Percentiles rank a stretch among this genome's conserved stretches.
Evolutionary conservation across 1,140 invertebrate species (phyloP).

Genomic region (Procambarus clarkii): DNA sequence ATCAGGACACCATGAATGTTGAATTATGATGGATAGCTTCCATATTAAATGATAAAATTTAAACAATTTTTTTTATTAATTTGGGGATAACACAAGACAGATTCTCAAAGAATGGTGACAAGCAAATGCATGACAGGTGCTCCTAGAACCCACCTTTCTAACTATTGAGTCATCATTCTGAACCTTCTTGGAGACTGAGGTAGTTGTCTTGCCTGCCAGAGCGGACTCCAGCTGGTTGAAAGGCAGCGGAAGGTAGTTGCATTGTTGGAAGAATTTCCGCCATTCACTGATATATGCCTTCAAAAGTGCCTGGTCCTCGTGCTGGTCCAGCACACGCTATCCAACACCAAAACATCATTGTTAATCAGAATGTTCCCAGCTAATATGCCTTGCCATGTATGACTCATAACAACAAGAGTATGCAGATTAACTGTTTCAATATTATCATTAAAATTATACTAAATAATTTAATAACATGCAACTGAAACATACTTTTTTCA

Average conservation of each 20-base stretch:
- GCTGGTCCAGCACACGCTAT: constrained; percentile 76
- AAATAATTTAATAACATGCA: no score
- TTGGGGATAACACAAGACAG: not conserved
- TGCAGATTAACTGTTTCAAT: no score
- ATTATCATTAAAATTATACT: no score
- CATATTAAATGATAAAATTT: no score
- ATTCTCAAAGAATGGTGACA: not conserved
- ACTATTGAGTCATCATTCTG: constrained; percentile 78
- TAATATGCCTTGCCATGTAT: no score
- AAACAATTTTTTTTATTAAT: no score
- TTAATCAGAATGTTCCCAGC: not conserved
- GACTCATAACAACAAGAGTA: no score
- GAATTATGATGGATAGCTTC: no score
- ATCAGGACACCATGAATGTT: no score
- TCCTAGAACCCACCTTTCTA: constrained; percentile 75
- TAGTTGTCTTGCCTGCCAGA: constrained; percentile 80
- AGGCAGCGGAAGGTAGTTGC: constrained; percentile 96
- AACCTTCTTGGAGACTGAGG: constrained; percentile 76
- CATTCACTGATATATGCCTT: constrained; percentile 98
- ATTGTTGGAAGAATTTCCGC: constrained; percentile 98
- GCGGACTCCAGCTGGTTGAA: constrained; percentile 94
- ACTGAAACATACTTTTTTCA: no score
- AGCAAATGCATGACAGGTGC: not conserved
- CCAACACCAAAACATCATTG: not conserved
- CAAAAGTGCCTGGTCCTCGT: constrained; percentile 95